Evolutionary conservation across 2,113 vertebrate species (phyloP), one percentile per base, ranked within the genome.

Genomic region (Hydrochoerus hydrochaeris): DNA sequence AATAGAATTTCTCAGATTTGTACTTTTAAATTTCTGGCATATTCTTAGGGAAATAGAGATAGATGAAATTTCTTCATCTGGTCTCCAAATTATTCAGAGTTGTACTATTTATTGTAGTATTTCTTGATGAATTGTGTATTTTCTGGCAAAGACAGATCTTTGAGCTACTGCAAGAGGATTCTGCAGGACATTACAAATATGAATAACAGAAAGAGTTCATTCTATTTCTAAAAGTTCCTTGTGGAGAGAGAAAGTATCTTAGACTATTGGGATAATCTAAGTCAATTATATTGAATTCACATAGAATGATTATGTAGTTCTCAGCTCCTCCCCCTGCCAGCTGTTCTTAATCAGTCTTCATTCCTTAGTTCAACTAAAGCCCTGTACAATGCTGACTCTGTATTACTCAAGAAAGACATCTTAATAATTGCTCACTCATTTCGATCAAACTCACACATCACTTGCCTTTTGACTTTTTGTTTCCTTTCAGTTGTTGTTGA

Each of bases 231-330:
- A 97, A 87, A 95, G 89, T 92, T 82, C 46, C 78, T 93, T 86
- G 44, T 96, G 62, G 73, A 97, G 71, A 63, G 67, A n/a, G 87
- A 93, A 80, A 90, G 73, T 93, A 94, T 78, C 85, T 75, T 67
- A 92, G 85, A 82, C 78, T 95, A 95, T 71, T 90, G 67, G 71
- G 82, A 80, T 93, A 97, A 97, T 97, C 95, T 95, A 88, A 96
- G 90, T 96, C 97, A 97, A 95, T 98, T 97, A 97, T 88, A 96
- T 38, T 95, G 95, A 97, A 94, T 95, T 97, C 95, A 95, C 82
- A 91, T 86, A 84, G 94, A 77, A 82, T 97, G 94, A 94, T 95
- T 95, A 95, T 88, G n/a, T 65, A 44, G 90, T 77, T 60, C 92
- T 93, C 92, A 69, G 54, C 69, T 9, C 94, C 92, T 78, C 97